phyloP scores from a whole-genome alignment of 2,888 invertebrate species.

The Zaprionus bogoriensis region DNA sequence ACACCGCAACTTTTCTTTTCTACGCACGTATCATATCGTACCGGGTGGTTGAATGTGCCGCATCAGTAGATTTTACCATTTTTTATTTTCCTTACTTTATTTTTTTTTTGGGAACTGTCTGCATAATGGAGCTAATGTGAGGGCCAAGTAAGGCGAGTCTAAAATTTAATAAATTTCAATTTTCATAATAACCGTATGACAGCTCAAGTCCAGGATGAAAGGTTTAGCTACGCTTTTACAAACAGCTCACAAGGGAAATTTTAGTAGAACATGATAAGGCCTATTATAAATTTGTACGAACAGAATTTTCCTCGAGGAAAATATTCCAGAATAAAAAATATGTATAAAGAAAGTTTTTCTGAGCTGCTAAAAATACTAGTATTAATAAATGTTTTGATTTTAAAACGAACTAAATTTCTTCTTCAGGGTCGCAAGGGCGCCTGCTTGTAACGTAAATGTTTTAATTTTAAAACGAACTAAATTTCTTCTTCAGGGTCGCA shows the following conservation, averaged over 20 bases:
- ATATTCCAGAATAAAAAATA: not conserved
- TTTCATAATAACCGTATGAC: slow-evolving; percentile 22
- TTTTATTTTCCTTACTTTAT: not conserved
- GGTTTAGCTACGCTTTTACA: not conserved
- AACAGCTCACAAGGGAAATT: not conserved
- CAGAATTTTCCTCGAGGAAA: too few relatives aligned
- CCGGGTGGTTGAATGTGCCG: slow-evolving; percentile 43
- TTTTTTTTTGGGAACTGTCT: slow-evolving; percentile 14
- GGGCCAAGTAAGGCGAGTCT: slow-evolving; percentile 33
- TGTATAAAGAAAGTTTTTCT: not conserved
- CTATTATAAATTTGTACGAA: too few relatives aligned
- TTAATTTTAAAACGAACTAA: too few relatives aligned
- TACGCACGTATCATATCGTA: too few relatives aligned
- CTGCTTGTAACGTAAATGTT: too few relatives aligned
- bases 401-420: too few relatives aligned
- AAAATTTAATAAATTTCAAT: slow-evolving; percentile 47
- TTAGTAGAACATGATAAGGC: not conserved
- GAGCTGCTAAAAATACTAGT: too few relatives aligned
- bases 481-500: too few relatives aligned
- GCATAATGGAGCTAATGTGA: slow-evolving; percentile 49
- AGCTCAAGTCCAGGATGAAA: not conserved
- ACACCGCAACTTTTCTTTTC: slow-evolving; percentile 59
- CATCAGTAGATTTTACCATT: not conserved
- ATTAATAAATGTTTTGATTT: too few relatives aligned
- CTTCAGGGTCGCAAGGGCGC: too few relatives aligned